phyloP scores from a whole-genome alignment of 1,140 invertebrate genomes.

The Brachionus manjavacas region DNA sequence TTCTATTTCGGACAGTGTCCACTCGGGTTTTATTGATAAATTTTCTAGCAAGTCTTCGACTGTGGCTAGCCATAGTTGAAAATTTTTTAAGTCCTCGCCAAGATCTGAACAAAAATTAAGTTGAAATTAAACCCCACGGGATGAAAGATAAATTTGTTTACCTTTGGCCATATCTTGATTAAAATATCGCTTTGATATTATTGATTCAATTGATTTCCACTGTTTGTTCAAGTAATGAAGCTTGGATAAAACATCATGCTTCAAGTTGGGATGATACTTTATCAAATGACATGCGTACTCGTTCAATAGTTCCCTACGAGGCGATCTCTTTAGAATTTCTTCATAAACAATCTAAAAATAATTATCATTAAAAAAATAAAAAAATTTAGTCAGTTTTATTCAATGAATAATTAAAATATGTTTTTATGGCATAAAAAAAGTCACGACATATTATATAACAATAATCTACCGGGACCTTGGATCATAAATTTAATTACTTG shows the following conservation, averaged over 20 bases:
- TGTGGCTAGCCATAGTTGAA: constrained; percentile 66
- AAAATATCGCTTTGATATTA: constrained; percentile 51
- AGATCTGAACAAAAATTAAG: constrained; percentile 45
- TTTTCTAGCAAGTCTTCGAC: constrained; percentile 57
- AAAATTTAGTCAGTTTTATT: constrained; percentile 44
- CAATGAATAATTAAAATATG: neutral
- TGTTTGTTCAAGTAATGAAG: constrained; percentile 69
- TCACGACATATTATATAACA: constrained; percentile 45
- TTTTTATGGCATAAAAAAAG: neutral
- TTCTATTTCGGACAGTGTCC: constrained; percentile 50
- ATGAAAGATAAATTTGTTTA: neutral
- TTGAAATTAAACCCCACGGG: neutral
- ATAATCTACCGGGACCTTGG: neutral
- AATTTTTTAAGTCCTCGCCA: constrained; percentile 52
- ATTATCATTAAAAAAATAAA: constrained; percentile 42
- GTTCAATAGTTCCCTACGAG: constrained; percentile 69
- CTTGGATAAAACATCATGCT: constrained; percentile 71
- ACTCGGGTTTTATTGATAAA: constrained; percentile 47
- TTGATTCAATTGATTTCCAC: constrained; percentile 68
- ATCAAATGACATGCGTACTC: constrained; percentile 71
- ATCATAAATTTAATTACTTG: constrained; percentile 47
- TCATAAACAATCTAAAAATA: constrained; percentile 63
- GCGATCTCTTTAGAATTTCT: constrained; percentile 67
- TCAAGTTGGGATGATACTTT: constrained; percentile 66
- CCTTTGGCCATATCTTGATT: constrained; percentile 42